Evolutionary conservation across 2,113 vertebrate species (phyloP).

Genomic region (Xenopus laevis): DNA sequence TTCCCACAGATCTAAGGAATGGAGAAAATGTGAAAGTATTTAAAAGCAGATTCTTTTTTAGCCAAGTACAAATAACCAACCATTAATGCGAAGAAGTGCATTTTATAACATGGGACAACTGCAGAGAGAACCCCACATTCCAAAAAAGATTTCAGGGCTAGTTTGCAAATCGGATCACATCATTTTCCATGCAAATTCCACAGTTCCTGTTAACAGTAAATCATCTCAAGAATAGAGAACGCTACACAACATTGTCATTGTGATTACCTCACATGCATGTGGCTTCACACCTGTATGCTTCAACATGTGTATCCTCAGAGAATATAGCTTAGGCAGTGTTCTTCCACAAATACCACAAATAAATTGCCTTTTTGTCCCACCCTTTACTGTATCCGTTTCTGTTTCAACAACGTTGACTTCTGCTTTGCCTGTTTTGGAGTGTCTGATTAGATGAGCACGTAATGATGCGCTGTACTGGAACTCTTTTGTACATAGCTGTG

Average conservation of each 20-base stretch:
- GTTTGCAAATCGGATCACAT: too few species aligned
- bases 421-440: constrained; percentile 74
- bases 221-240: too few species aligned
- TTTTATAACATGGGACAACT: too few species aligned
- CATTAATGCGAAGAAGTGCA: too few species aligned
- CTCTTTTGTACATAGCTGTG: constrained; percentile 90
- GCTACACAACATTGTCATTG: too few species aligned
- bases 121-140: too few species aligned
- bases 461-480: constrained; percentile 94
- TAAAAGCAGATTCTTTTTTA: too few species aligned
- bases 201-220: too few species aligned
- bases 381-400: constrained; percentile 53
- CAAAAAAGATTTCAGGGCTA: too few species aligned
- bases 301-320: constrained; percentile 93
- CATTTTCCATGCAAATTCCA: too few species aligned
- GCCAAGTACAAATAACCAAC: too few species aligned
- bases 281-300: constrained; percentile 94
- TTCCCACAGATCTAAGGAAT: constrained; percentile 80
- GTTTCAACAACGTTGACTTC: constrained; percentile 56
- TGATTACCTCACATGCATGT: constrained; percentile 82
- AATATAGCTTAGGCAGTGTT: constrained; percentile 90
- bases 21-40: too few species aligned
- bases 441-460: constrained; percentile 87
- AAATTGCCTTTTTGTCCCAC: constrained; percentile 82
- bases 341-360: constrained; percentile 97